A percentile compares a stretch with the other conserved stretches of the same genome.
Evolutionary conservation across 2,113 vertebrate genomes (phyloP).

Genomic region (Apodemus sylvaticus): DNA sequence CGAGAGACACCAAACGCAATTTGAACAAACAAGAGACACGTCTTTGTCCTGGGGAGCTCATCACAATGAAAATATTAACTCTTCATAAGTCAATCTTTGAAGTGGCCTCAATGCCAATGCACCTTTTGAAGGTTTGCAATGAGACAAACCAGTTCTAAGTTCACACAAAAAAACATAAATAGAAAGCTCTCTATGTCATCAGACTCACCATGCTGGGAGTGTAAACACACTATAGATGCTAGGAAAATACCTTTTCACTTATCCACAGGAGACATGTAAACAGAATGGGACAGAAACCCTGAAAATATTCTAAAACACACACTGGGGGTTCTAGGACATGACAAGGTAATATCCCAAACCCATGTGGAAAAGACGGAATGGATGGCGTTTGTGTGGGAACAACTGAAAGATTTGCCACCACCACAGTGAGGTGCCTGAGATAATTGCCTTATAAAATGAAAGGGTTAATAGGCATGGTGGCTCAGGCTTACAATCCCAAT

Average conservation of each 20-base stretch:
- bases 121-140: not conserved
- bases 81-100: not conserved
- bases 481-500: not conserved
- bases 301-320: not conserved
- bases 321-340: not conserved
- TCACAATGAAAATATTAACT: not conserved
- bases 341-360: not conserved
- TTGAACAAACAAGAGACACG: not conserved
- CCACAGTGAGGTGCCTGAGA: not conserved
- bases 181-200: not conserved
- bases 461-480: not conserved
- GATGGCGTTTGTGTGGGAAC: not conserved
- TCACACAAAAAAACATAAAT: conserved; percentile 5
- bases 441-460: not conserved
- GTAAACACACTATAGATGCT: not conserved
- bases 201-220: not conserved
- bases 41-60: not conserved
- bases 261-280: not conserved
- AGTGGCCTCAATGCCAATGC: not conserved
- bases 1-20: not conserved
- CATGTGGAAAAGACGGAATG: not conserved
- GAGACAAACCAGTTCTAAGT: not conserved
- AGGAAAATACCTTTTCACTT: not conserved
- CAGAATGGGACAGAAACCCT: not conserved
- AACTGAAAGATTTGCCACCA: not conserved